A percentile compares a stretch with the other conserved stretches of the same genome.
phyloP scores from a whole-genome alignment of 1,140 invertebrate species.

The Charaxes varanes region DNA sequence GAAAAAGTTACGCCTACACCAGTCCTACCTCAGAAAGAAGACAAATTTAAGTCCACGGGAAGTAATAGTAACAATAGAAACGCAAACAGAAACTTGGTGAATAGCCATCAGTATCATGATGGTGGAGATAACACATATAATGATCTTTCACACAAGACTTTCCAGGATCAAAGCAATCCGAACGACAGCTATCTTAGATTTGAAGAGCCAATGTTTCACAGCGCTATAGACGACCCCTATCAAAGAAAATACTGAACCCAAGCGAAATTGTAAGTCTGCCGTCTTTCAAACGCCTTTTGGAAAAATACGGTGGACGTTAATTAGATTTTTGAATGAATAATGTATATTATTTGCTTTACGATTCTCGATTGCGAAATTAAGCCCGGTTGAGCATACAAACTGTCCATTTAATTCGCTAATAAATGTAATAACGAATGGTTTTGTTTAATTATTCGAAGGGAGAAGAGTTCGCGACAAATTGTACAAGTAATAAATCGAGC shows the following conservation, averaged over 20 bases:
- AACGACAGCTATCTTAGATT: constrained; percentile 59
- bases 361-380: no score
- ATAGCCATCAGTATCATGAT: constrained; percentile 70
- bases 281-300: constrained; percentile 14
- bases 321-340: no score
- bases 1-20: constrained; percentile 64
- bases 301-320: constrained; percentile 11
- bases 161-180: constrained; percentile 47
- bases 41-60: constrained; percentile 37
- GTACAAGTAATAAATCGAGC: constrained; percentile 68
- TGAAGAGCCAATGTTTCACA: constrained; percentile 64
- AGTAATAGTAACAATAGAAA: constrained; percentile 31
- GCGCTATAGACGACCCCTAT: constrained; percentile 60
- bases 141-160: constrained; percentile 51
- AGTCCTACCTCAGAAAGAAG: constrained; percentile 57
- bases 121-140: constrained; percentile 36
- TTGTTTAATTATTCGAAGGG: constrained; percentile 60
- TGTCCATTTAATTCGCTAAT: constrained; percentile 54
- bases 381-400: constrained; percentile 23
- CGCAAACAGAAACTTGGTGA: constrained; percentile 51
- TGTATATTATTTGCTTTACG: no score
- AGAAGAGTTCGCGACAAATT: constrained; percentile 61
- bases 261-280: constrained; percentile 4
- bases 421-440: constrained; percentile 57
- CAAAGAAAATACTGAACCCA: constrained; percentile 52